Conservation (phyloP, 1,140 invertebrate genomes). For the Hermetia illucens region DNA sequence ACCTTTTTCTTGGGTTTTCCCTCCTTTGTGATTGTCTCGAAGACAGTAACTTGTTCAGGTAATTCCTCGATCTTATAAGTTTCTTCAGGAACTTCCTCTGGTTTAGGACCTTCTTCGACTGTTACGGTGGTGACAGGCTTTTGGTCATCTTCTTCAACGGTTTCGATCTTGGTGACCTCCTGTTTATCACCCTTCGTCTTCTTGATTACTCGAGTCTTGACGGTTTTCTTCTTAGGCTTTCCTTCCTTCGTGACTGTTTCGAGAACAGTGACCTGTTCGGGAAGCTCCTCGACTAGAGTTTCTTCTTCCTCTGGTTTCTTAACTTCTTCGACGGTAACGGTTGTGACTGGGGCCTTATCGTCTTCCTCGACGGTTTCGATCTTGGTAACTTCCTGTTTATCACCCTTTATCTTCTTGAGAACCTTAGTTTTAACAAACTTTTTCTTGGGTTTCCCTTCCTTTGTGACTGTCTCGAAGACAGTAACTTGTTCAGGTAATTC, state of each 20-base stretch:
- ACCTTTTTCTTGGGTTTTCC: slow-evolving; percentile 30
- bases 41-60: slow-evolving; percentile 21
- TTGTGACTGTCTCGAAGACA: slow-evolving; percentile 2
- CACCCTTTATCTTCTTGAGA: slow-evolving; percentile 12
- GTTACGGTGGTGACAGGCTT: slow-evolving; percentile 16
- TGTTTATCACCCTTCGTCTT: slow-evolving; percentile 9
- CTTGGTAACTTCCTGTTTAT: slow-evolving; percentile 17
- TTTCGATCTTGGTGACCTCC: slow-evolving; percentile 11
- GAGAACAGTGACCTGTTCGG: slow-evolving; percentile 22
- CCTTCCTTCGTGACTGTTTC: slow-evolving; percentile 15
- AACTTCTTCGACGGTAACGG: slow-evolving; percentile 9
- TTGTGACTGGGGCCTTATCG: slow-evolving; percentile 13
- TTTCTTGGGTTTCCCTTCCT: slow-evolving; percentile 12
- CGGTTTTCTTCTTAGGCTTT: slow-evolving; percentile 8
- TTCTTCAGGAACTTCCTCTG: slow-evolving; percentile 14
- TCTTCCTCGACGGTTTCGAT: slow-evolving; percentile 12
- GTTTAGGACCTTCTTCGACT: slow-evolving; percentile 13
- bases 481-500: slow-evolving; percentile 2
- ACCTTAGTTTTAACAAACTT: slow-evolving; percentile 19
- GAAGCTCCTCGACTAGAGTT: slow-evolving; percentile 16
- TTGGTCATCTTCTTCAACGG: slow-evolving; percentile 15
- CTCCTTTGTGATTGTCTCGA: slow-evolving; percentile 24
- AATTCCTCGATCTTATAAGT: slow-evolving; percentile 15
- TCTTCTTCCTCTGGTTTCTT: slow-evolving; percentile 17
- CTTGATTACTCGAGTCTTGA: slow-evolving; percentile 6